Evolutionary conservation across 2,888 invertebrate genomes (phyloP), one percentile per base, ranked within the genome.

Genomic region (Tridacna gigas): DNA sequence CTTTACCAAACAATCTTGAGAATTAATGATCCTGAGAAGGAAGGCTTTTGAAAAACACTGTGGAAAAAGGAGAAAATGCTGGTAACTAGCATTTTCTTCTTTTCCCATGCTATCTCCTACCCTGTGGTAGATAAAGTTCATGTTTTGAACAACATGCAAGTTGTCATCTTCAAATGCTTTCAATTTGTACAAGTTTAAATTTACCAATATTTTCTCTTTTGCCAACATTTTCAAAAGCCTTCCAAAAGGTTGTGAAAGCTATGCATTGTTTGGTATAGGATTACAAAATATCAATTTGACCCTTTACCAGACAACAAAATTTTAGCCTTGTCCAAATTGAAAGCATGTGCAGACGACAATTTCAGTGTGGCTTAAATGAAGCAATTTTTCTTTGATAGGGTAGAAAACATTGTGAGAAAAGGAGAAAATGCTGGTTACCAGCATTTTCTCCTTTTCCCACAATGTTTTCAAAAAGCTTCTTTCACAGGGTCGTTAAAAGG

Each of bases 401-500:
- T 13, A 51, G 15, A 51, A 51, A 51, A 13, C 51, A 51, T 11
- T 51, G 51, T 51, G 12, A 13, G 61, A 61, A 61, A 15, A 61
- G 18, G 61, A n/a, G 11, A 22, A 61, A n/a, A 9, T 15, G 12
- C 22, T 61, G 12, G 18, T 66, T 12, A 26, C 18, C 4, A 26
- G 66, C 66, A 66, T 11, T 66, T 5, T 66, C 66, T 66, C 26
- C 66, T 22, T 66, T 66, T 66, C 25, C 66, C 66, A 66, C 26
- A 26, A 66, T 26, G 66, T 66, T 66, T 66, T 66, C 66, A 20
- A 66, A 51, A 15, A 15, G 11, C 12, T 11, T 51, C 51, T 51
- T 11, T 15, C 15, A 15, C 51, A 51, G 51, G 15, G 11, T 51
- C 15, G 51, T 51, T 51, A 15, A 51, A 51, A 13, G 51, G 11